Conservation (phyloP, 1,140 invertebrate genomes). For the Vollenhovia emeryi region DNA sequence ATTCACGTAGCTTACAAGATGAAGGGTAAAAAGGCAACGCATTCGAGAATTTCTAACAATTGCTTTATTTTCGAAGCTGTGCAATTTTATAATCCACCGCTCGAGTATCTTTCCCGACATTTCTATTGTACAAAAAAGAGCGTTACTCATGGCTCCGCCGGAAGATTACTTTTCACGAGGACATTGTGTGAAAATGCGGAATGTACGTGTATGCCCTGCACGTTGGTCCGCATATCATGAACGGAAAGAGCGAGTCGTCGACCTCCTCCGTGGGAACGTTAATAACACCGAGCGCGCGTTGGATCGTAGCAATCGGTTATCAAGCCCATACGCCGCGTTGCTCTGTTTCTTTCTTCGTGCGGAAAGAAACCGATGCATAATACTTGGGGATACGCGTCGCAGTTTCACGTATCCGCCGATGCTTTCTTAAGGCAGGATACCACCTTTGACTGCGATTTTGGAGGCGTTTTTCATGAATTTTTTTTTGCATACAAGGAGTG, state of each 20-base stretch:
- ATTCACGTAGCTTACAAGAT: neutral
- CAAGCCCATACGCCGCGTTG: neutral
- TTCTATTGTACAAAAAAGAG: neutral
- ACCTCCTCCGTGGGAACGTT: conserved; percentile 43
- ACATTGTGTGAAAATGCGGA: conserved; percentile 38
- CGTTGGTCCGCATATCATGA: neutral
- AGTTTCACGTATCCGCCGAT: neutral
- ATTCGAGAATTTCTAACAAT: neutral
- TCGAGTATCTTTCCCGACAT: neutral
- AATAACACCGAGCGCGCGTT: conserved; percentile 4
- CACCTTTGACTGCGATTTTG: too few relatives aligned
- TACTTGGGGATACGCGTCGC: conserved; percentile 1
- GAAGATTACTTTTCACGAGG: neutral
- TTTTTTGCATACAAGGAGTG: too few relatives aligned
- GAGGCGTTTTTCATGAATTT: too few relatives aligned
- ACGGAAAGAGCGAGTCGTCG: conserved; percentile 23
- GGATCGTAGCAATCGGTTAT: conserved; percentile 52
- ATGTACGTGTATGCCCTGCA: neutral
- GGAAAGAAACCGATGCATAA: conserved; percentile 32
- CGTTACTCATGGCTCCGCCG: neutral
- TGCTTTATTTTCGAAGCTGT: neutral
- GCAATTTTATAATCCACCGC: neutral
- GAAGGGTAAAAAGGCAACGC: neutral
- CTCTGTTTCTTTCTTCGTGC: neutral
- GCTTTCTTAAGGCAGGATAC: neutral